A percentile compares a stretch with the other conserved stretches of the same genome.
Evolutionary conservation across 2,888 invertebrate species (phyloP).

Genomic region (Ferrisia virgata): DNA sequence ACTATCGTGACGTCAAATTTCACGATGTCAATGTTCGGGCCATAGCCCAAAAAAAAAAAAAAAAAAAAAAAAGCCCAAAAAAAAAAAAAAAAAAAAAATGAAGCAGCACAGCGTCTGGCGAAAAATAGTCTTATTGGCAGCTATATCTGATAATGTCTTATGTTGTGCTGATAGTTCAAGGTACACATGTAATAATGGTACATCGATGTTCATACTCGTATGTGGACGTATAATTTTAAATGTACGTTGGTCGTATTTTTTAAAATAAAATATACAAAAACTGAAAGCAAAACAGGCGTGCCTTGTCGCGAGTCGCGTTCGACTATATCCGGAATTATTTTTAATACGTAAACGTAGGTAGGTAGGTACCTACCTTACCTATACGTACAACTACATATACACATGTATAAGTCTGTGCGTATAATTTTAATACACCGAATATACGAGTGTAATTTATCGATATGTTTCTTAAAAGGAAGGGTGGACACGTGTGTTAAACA

Average conservation of each 20-base stretch:
- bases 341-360: not conserved
- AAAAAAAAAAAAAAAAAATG: no score
- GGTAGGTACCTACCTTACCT: no score
- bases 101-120: not conserved
- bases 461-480: not conserved
- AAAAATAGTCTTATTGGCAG: not conserved
- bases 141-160: not conserved
- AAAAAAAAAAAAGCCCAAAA: no score
- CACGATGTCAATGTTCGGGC: not conserved
- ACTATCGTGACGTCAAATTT: not conserved
- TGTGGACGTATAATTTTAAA: no score
- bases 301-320: not conserved
- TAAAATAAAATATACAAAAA: not conserved
- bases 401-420: no score
- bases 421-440: not conserved
- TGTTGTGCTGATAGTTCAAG: not conserved
- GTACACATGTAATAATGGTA: no score
- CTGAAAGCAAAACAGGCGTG: not conserved
- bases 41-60: not conserved
- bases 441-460: not conserved
- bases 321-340: not conserved
- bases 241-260: not conserved
- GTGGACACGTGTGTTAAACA: not conserved
- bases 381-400: no score
- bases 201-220: no score